These are phyloP conservation scores for Antennarius striatus DNA, from an alignment of 2,113 vertebrate genomes.

Conservation along the genomic window DNA sequence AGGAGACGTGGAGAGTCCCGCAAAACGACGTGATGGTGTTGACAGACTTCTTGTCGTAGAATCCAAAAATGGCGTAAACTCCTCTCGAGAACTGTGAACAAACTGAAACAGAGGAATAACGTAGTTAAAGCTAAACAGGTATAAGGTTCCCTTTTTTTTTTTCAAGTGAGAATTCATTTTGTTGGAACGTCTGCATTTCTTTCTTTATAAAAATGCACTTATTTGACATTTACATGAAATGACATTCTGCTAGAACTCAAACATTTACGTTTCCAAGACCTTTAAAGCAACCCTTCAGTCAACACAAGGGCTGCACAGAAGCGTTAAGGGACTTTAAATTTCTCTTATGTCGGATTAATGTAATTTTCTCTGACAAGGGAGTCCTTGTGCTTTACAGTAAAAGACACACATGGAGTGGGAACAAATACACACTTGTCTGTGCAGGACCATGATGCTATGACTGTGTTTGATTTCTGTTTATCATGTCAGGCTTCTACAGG, in stretches of 20 bases:
- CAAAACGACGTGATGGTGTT: conserved; percentile 99
- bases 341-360: conserved; percentile 46
- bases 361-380: conserved; percentile 57
- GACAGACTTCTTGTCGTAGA: conserved; percentile 99
- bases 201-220: background rate
- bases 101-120: conserved; percentile 77
- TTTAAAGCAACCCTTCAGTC: conserved; percentile 23
- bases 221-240: conserved; percentile 1
- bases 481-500: conserved; percentile 7
- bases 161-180: background rate
- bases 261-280: background rate
- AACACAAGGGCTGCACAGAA: conserved; percentile 22
- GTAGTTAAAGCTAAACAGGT: background rate
- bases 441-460: too few species aligned
- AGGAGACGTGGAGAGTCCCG: conserved; percentile 97
- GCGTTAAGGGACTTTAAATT: conserved; percentile 30
- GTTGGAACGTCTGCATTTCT: background rate
- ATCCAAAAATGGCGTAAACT: conserved; percentile 99
- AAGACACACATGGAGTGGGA: conserved; percentile 4
- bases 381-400: conserved; percentile 25
- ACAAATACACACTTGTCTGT: too few species aligned
- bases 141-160: background rate
- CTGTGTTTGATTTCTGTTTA: conserved; percentile 16
- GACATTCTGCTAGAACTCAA: conserved; percentile 5
- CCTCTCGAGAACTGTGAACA: conserved; percentile 99